Conservation (phyloP, 2,113 vertebrate genomes). For the Podarcis cretensis region DNA sequence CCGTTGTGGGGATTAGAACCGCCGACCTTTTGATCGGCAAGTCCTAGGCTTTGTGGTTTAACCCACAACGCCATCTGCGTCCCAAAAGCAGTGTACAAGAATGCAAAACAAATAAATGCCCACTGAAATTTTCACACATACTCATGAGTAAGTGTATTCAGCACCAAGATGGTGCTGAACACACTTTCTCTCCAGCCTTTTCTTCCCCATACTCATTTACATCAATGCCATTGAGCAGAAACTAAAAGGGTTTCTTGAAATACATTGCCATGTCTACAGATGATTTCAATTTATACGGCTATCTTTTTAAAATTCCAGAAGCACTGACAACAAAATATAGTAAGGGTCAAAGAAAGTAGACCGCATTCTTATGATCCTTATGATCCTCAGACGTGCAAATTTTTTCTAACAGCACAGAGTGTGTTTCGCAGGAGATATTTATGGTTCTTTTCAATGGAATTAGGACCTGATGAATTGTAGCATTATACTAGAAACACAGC, state of each 20-base stretch:
- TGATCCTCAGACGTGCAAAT: slow-evolving; percentile 7
- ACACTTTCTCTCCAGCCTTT: slow-evolving; percentile 9
- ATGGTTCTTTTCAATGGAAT: slow-evolving; percentile 60
- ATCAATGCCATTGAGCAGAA: slow-evolving; percentile 41
- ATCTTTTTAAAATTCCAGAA: slow-evolving; percentile 43
- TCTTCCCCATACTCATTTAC: slow-evolving; percentile 8
- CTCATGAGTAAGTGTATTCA: slow-evolving; percentile 30
- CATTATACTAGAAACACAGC: slow-evolving; percentile 48
- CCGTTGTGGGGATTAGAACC: too few species aligned
- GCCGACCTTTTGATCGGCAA: too few species aligned
- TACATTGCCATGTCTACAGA: neutral
- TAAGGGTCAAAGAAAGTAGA: slow-evolving; percentile 13
- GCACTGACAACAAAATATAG: slow-evolving; percentile 29
- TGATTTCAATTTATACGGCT: slow-evolving; percentile 35
- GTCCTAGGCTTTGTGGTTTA: too few species aligned
- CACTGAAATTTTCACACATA: slow-evolving; percentile 40
- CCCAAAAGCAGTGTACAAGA: too few species aligned
- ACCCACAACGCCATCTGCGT: too few species aligned
- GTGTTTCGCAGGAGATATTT: slow-evolving; percentile 60
- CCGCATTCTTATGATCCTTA: slow-evolving; percentile 24
- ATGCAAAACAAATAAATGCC: neutral
- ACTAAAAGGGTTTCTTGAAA: slow-evolving; percentile 20
- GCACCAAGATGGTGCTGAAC: neutral
- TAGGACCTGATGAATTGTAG: slow-evolving; percentile 60
- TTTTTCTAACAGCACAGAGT: slow-evolving; percentile 45